Conservation (phyloP, 2,888 invertebrate species). For the Zele albiditarsus region DNA sequence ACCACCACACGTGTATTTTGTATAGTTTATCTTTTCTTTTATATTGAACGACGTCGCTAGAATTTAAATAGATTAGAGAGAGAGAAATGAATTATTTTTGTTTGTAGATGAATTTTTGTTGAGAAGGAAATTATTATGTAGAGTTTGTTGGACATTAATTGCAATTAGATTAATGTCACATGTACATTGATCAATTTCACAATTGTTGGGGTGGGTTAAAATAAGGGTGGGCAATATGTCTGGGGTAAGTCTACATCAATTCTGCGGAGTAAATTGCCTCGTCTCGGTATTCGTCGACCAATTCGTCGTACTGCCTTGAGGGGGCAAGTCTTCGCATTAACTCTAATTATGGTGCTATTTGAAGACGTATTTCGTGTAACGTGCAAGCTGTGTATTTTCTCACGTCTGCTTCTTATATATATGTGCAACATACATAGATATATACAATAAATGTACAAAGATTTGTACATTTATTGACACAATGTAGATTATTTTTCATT, state of each 20-base stretch:
- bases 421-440: not conserved
- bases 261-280: slow-evolving; percentile 10
- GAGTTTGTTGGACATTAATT: not conserved
- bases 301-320: slow-evolving; percentile 9
- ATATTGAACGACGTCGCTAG: not conserved
- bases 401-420: slow-evolving; percentile 7
- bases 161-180: not conserved
- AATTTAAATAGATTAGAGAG: not conserved
- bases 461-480: not conserved
- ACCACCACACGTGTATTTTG: not conserved
- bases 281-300: slow-evolving; percentile 1
- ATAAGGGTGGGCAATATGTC: slow-evolving; percentile 22
- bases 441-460: not conserved
- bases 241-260: not conserved
- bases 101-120: not conserved
- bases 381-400: slow-evolving; percentile 34
- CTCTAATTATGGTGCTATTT: slow-evolving; percentile 33
- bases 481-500: not conserved
- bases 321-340: slow-evolving; percentile 30
- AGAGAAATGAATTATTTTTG: not conserved
- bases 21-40: slow-evolving; percentile 22
- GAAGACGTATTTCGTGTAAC: slow-evolving; percentile 18
- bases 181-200: not conserved
- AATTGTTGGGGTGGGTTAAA: not conserved
- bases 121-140: too few relatives aligned